Percentiles rank a stretch among this genome's conserved stretches.
These are phyloP conservation scores for Dreissena polymorpha DNA, from an alignment of 1,140 invertebrate genomes.

Conservation along the genomic window DNA sequence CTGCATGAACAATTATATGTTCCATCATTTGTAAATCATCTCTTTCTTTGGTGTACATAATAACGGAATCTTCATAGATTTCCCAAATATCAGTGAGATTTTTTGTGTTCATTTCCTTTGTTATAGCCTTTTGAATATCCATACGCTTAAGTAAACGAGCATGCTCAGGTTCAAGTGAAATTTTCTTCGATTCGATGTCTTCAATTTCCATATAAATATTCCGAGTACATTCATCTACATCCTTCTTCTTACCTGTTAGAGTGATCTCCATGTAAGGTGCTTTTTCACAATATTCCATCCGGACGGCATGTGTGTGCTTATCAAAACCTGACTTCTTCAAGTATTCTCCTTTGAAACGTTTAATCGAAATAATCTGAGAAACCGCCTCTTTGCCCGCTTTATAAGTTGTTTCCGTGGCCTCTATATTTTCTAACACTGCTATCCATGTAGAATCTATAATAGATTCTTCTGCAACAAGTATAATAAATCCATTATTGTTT, in stretches of 20 bases:
- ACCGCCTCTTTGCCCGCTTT: no score
- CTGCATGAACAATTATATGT: slow-evolving; percentile 28
- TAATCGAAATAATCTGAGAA: no score
- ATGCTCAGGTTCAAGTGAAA: slow-evolving; percentile 13
- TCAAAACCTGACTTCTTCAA: no score
- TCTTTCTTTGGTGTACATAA: slow-evolving; percentile 50
- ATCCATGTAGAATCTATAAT: no score
- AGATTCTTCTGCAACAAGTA: no score
- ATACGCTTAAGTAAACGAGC: slow-evolving; percentile 37
- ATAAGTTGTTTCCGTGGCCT: no score
- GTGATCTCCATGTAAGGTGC: background rate
- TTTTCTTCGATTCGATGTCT: background rate
- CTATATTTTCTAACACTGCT: no score
- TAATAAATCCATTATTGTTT: no score
- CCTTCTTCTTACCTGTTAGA: background rate
- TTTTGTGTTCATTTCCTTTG: slow-evolving; percentile 41
- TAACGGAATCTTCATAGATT: slow-evolving; percentile 18
- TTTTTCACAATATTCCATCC: background rate
- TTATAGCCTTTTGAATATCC: slow-evolving; percentile 23
- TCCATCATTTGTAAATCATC: slow-evolving; percentile 45
- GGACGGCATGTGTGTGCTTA: background rate
- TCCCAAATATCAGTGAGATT: slow-evolving; percentile 56
- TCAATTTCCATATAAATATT: slow-evolving; percentile 4
- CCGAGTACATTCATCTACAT: slow-evolving; percentile 21
- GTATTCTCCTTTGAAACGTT: no score